A percentile compares a stretch with the other conserved stretches of the same genome.
phyloP scores from a whole-genome alignment of 2,888 invertebrate genomes.

The Tromatobia lineatoria region DNA sequence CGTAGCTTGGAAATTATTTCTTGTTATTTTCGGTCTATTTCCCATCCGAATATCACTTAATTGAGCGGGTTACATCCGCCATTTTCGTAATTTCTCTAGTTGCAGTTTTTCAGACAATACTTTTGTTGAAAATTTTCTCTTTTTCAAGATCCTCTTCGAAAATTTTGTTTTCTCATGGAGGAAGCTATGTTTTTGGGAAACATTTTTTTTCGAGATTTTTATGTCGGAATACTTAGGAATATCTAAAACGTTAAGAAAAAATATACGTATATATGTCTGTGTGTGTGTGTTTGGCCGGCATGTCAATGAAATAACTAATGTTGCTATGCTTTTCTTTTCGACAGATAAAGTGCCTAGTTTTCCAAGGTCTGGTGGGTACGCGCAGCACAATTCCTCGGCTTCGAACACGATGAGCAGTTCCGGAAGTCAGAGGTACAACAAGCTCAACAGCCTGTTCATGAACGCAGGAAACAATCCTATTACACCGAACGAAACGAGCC shows the following conservation, averaged over 20 bases:
- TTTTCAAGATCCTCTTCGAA: no score
- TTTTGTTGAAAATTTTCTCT: no score
- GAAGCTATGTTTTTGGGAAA: no score
- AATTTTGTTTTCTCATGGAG: no score
- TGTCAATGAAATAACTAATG: background rate
- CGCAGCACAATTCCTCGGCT: conserved; percentile 83
- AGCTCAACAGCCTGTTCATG: conserved; percentile 81
- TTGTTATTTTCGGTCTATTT: background rate
- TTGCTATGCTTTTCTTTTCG: conserved; percentile 47
- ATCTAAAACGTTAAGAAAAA: no score
- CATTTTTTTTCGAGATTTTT: no score
- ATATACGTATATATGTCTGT: no score
- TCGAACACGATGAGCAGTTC: conserved; percentile 84
- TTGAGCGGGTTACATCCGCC: background rate
- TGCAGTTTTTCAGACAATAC: background rate
- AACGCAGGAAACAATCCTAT: conserved; percentile 77
- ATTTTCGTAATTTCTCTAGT: background rate
- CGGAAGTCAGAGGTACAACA: conserved; percentile 84
- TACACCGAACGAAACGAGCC: conserved; percentile 78
- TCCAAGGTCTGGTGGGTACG: conserved; percentile 79
- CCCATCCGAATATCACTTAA: background rate
- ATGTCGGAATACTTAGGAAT: no score
- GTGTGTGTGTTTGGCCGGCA: no score
- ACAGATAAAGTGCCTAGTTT: conserved; percentile 84
- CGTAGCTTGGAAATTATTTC: background rate